phyloP scores from a whole-genome alignment of 2,113 vertebrate genomes.

The Thunnus thynnus region DNA sequence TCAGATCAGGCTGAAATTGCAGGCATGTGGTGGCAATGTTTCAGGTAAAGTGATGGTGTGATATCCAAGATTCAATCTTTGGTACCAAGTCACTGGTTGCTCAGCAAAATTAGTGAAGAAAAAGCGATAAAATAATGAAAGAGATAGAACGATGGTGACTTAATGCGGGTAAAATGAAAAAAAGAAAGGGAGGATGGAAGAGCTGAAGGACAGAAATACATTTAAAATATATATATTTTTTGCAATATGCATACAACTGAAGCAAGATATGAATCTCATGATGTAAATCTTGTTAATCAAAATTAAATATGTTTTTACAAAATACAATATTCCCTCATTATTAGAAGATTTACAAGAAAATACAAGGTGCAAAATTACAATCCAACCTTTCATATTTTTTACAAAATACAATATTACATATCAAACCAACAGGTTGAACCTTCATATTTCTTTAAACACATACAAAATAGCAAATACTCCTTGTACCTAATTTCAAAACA shows the following conservation, averaged over 20 bases:
- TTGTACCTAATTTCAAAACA: too few relatives aligned
- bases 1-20: slow-evolving; percentile 56
- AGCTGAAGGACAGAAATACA: not conserved
- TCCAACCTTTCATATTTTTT: too few relatives aligned
- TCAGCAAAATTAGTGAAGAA: slow-evolving; percentile 10
- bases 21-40: slow-evolving; percentile 32
- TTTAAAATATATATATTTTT: not conserved
- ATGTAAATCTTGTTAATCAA: too few relatives aligned
- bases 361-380: too few relatives aligned
- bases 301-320: too few relatives aligned
- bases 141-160: not conserved
- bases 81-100: slow-evolving; percentile 22
- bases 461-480: too few relatives aligned
- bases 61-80: slow-evolving; percentile 14
- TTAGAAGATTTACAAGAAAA: too few relatives aligned
- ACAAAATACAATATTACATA: too few relatives aligned
- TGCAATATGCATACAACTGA: not conserved
- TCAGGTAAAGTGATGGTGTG: slow-evolving; percentile 15
- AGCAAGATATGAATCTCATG: not conserved
- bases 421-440: too few relatives aligned
- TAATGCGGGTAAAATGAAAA: not conserved
- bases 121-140: slow-evolving; percentile 32
- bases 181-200: not conserved
- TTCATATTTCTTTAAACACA: too few relatives aligned
- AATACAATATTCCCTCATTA: too few relatives aligned